phyloP scores from a whole-genome alignment of 2,113 vertebrate species.

The Python bivittatus region DNA sequence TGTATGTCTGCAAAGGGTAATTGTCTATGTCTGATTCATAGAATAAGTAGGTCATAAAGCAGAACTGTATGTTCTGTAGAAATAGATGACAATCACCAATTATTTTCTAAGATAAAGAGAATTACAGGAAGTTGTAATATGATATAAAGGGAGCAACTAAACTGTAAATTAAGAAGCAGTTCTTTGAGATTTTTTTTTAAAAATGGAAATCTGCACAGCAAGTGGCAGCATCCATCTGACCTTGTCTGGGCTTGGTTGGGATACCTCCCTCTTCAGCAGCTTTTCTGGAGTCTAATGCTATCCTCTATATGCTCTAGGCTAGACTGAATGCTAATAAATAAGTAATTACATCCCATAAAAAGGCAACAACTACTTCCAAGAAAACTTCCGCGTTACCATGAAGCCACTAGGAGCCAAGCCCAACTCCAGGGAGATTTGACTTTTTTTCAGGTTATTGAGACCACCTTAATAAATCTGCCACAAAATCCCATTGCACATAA shows the following conservation, averaged over 20 bases:
- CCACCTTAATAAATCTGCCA: not conserved
- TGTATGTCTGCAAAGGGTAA: not conserved
- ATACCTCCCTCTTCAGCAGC: not conserved
- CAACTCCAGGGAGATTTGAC: not conserved
- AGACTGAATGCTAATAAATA: not conserved
- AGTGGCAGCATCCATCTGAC: not conserved
- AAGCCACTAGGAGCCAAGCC: not conserved
- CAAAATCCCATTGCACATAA: not conserved
- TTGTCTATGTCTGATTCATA: not conserved
- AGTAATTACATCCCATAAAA: not conserved
- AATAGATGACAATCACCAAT: not conserved
- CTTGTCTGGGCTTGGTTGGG: not conserved
- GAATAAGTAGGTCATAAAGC: not conserved
- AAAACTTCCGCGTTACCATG: not conserved
- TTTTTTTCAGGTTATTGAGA: not conserved
- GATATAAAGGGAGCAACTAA: not conserved
- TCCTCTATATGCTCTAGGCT: not conserved
- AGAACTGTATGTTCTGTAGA: not conserved
- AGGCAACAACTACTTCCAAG: not conserved
- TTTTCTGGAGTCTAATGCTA: not conserved
- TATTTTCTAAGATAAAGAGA: not conserved
- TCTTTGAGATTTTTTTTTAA: not conserved
- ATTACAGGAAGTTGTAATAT: not conserved
- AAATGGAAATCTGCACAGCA: not conserved
- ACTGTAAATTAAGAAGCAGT: not conserved